Evolutionary conservation across 92 coral and sea anemone genomes (phyloP).

Genomic region (Phenganax stokvisi): DNA sequence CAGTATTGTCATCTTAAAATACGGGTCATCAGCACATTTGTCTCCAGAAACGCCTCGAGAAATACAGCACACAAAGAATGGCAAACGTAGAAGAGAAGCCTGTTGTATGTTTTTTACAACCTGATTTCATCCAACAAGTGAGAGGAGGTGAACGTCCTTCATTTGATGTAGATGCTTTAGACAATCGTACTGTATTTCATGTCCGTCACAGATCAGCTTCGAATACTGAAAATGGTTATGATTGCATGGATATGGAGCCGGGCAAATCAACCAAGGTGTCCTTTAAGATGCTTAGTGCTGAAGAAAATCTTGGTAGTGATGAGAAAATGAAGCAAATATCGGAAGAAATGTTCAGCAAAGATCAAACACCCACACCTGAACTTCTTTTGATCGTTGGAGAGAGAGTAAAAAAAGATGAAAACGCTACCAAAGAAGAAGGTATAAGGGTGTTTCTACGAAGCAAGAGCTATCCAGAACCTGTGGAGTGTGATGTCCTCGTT

Average conservation of each 20-base stretch:
- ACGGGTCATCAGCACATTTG: not conserved
- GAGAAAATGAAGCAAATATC: slow-evolving; percentile 10
- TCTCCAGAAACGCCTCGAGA: not conserved
- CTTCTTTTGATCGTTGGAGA: slow-evolving; percentile 27
- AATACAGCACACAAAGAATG: slow-evolving; percentile 1
- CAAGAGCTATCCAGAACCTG: slow-evolving; percentile 8
- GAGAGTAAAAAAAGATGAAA: slow-evolving; percentile 1
- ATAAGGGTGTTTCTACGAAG: slow-evolving; percentile 27
- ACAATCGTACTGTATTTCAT: slow-evolving; percentile 68
- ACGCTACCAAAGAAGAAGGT: not conserved
- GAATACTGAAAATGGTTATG: slow-evolving; percentile 19
- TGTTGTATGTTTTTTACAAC: slow-evolving; percentile 77
- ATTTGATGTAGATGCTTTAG: slow-evolving; percentile 54
- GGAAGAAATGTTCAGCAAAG: not conserved
- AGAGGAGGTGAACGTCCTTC: slow-evolving; percentile 38
- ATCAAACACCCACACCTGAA: not conserved
- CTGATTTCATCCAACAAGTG: slow-evolving; percentile 68
- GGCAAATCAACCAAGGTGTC: slow-evolving; percentile 2
- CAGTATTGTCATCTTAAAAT: not conserved
- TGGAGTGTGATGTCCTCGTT: slow-evolving; percentile 59
- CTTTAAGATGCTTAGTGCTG: slow-evolving; percentile 5
- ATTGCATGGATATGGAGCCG: not conserved
- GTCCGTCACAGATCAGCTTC: slow-evolving; percentile 45
- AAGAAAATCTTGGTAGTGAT: not conserved
- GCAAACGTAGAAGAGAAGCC: slow-evolving; percentile 30